phyloP scores from a whole-genome alignment of 2,797 vertebrate genomes.

The Mionectes olivaceus region DNA sequence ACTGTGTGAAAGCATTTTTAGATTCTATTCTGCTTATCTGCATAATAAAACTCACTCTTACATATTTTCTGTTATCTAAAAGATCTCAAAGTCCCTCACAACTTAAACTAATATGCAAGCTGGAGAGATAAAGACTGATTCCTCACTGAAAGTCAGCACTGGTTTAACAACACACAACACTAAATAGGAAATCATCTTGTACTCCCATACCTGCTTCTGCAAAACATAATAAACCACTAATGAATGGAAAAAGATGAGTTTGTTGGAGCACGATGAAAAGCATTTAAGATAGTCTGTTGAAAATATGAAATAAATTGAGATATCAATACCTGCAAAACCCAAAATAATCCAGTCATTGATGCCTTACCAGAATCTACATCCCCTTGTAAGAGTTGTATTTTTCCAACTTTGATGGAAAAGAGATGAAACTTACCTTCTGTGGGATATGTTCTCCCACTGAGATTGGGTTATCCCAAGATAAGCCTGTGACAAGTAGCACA shows the following conservation, averaged over 20 bases:
- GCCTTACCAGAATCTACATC: neutral
- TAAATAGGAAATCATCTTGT: neutral
- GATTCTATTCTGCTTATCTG: neutral
- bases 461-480: fast-evolving
- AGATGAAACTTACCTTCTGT: neutral
- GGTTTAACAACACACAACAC: neutral
- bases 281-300: neutral
- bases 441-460: neutral
- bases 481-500: fast-evolving
- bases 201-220: neutral
- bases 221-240: neutral
- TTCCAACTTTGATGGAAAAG: neutral
- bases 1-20: constrained; percentile 31
- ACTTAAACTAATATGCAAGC: neutral
- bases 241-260: neutral
- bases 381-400: neutral
- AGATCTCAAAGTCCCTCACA: neutral
- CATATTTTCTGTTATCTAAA: neutral
- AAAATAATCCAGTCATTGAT: neutral
- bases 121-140: neutral
- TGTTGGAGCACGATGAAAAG: neutral
- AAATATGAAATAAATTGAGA: constrained; percentile 17
- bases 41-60: neutral
- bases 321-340: neutral
- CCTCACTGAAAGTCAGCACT: neutral